Evolutionary conservation across 2,113 vertebrate genomes (phyloP), one percentile per base, ranked within the genome.

Genomic region (Channa maculata): DNA sequence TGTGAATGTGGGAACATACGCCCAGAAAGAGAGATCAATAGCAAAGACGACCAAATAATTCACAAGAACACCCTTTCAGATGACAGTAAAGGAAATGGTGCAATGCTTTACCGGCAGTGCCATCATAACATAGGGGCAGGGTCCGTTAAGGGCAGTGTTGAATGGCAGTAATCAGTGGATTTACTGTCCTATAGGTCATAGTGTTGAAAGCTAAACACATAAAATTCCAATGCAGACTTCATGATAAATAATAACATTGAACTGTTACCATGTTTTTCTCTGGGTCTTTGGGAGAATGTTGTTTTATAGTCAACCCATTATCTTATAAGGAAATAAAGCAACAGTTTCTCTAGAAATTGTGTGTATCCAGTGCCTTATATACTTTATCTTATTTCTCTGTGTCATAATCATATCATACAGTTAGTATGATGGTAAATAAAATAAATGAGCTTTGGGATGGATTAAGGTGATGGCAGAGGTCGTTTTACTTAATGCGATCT

Each of bases 61-160:
- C 65, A 85, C 66, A 66, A 72, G 36, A 71, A 43, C 46, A 57
- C 37, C 39, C 43, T 61, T 79, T 43, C 37, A 58, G 46, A 67
- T 82, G 77, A 79, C 77, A 62, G 53, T 54, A 65, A 71, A 71
- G 71, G 71, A 82, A 83, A 66, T 70, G 49, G 66, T 43, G 41
- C 15, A 60, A 68, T 78, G 49, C 70, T 86, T 91, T 80, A 66
- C 67, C 15, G 6, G 64, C 46, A 65, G 33, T 39, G 51, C 63
- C 77, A 65, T 68, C 71, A 71, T 48, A 52, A 69, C 55, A 52
- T 6, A 48, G n/a, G 76, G 59, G 53, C 34, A 45, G 67, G 72
- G 36, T 7, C n/a, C 3, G 37, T 65, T 59, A 13, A 70, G 41
- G 41, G 50, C 45, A 50, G 0, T 13, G 54, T 48, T 75, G 63